Percentiles rank a stretch among this genome's conserved stretches.
These are phyloP conservation scores for Sphaeramia orbicularis DNA, from an alignment of 2,797 vertebrate species.

Conservation along the genomic window DNA sequence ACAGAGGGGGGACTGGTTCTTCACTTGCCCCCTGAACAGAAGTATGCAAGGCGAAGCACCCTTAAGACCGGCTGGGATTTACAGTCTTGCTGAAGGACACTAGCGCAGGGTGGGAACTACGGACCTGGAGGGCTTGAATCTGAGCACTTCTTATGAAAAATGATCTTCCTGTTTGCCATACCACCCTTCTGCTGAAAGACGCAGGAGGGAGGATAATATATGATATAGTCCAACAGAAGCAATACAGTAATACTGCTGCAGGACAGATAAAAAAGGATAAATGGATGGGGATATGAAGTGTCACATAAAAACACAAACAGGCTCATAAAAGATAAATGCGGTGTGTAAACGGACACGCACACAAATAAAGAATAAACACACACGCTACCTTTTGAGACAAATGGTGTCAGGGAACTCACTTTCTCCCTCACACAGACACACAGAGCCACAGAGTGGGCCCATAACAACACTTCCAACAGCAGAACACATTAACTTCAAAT, in stretches of 20 bases:
- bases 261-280: constrained; percentile 62
- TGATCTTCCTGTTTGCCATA: constrained; percentile 38
- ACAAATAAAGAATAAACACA: constrained; percentile 22
- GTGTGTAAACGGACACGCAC: constrained; percentile 42
- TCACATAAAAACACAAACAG: constrained; percentile 76
- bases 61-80: constrained; percentile 41
- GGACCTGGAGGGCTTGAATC: constrained; percentile 15
- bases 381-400: constrained; percentile 38
- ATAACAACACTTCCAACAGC: constrained; percentile 53
- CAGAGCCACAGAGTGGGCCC: not conserved
- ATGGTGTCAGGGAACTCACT: constrained; percentile 51
- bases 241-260: constrained; percentile 51
- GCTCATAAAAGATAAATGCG: constrained; percentile 75
- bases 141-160: constrained; percentile 51
- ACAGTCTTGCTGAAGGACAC: constrained; percentile 38
- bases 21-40: constrained; percentile 16
- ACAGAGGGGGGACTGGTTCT: not conserved
- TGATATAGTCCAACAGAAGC: constrained; percentile 39
- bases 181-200: constrained; percentile 33
- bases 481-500: constrained; percentile 68
- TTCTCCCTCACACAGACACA: constrained; percentile 14
- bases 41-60: constrained; percentile 15
- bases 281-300: constrained; percentile 67
- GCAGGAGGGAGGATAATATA: constrained; percentile 42
- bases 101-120: constrained; percentile 20